A percentile compares a stretch with the other conserved stretches of the same genome.
Evolutionary conservation across 2,888 invertebrate species (phyloP).

Genomic region (Microdon myrmicae): DNA sequence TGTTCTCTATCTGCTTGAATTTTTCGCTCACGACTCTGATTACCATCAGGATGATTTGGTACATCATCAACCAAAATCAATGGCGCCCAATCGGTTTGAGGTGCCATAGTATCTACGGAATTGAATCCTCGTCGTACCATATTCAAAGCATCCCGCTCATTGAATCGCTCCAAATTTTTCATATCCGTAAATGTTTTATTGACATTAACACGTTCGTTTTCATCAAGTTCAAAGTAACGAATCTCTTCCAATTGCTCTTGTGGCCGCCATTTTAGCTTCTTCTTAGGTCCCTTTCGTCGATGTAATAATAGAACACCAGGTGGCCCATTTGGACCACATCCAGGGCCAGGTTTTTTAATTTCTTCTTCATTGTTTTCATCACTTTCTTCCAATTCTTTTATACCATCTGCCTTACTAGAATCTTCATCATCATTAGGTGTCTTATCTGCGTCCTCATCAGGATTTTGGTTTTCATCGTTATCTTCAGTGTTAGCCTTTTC

Average conservation of each 20-base stretch:
- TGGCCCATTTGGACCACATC: slow-evolving; percentile 71
- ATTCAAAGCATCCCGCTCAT: slow-evolving; percentile 86
- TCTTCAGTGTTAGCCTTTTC: slow-evolving; percentile 53
- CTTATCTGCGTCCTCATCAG: slow-evolving; percentile 4
- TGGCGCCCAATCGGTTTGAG: slow-evolving; percentile 80
- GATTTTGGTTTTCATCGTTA: background rate
- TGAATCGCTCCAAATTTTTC: slow-evolving; percentile 87
- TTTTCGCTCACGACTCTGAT: slow-evolving; percentile 86
- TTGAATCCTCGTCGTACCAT: slow-evolving; percentile 79
- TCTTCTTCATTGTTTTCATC: slow-evolving; percentile 54
- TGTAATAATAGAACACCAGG: slow-evolving; percentile 79
- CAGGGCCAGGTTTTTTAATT: slow-evolving; percentile 63
- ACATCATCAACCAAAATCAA: slow-evolving; percentile 77
- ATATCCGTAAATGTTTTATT: slow-evolving; percentile 90
- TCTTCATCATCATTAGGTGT: slow-evolving; percentile 51
- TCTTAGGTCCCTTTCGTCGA: slow-evolving; percentile 81
- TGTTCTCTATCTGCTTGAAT: slow-evolving; percentile 89
- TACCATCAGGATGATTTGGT: slow-evolving; percentile 76
- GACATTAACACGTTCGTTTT: slow-evolving; percentile 95
- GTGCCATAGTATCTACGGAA: slow-evolving; percentile 82
- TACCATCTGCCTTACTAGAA: slow-evolving; percentile 54
- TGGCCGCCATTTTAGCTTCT: slow-evolving; percentile 83
- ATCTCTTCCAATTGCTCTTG: slow-evolving; percentile 83
- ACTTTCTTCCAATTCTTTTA: slow-evolving; percentile 55
- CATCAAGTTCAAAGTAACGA: slow-evolving; percentile 93